Base-by-base conservation (phyloP, 2,888 invertebrate genomes). In the Drosophila antonietae region DNA sequence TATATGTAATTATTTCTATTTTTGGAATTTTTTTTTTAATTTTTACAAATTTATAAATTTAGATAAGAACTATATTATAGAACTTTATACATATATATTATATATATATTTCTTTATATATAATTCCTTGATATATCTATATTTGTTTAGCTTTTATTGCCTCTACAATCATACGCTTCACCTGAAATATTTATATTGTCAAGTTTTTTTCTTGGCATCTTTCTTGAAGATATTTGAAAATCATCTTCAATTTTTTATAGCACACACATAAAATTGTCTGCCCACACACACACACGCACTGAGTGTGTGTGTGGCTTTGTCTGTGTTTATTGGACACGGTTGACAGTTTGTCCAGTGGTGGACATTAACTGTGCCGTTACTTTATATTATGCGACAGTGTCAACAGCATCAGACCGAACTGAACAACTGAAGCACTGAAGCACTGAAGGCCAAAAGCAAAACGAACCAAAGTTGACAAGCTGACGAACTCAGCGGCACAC, bases 381-480 rank as follows among this genome's bases (percentile, higher is more conserved):
- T 78, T 85, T 78, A 86, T 89, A 86, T 78, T 84, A 80, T 83
- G 76, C 81, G 83, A 77, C 87, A 90, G 80, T 85, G 87, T 90
- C 88, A 90, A 88, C 90, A 90, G 81, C 90, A 87, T 76, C 81
- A 83, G 74, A 60, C 65, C 58, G 33, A 49, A 18, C 49, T 12
- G 49, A 49, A 33, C 49, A 57, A 61, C 66, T 57, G 37, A 62
- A 44, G 52, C 18, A 53, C 51, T 60, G 46, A 44, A 56, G 58
- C 15, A 39, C 15, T 39, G 23, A 41, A 41, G 41, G 41, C 20
- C 31, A 49, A 56, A 56, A 60, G 65, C 66, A 79, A 70, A 65
- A 61, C 65, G 65, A 76, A 76, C 61, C 60, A 60, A 70, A 78
- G 76, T 80, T 80, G 80, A 80, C 79, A 79, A 79, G 80, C 74